phyloP scores from a whole-genome alignment of 1,140 invertebrate species.

The Vanessa tameamea region DNA sequence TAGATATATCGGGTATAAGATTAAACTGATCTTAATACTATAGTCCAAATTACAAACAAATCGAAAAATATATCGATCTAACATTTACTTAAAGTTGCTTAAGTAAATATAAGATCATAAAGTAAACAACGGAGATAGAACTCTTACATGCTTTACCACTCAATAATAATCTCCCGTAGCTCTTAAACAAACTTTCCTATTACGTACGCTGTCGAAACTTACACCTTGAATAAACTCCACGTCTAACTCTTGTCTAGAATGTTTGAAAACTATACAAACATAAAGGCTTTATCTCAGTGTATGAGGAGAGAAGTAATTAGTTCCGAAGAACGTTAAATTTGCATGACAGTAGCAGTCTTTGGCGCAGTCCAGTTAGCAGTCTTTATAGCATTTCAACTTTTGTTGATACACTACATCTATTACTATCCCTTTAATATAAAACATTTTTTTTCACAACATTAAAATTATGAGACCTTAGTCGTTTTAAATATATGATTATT shows the following conservation, averaged over 20 bases:
- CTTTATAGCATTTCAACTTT: slow-evolving; percentile 9
- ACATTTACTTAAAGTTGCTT: neutral
- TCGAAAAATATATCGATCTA: too few relatives aligned
- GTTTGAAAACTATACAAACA: slow-evolving; percentile 66
- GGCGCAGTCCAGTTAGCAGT: neutral
- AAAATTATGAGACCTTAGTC: too few relatives aligned
- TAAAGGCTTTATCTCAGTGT: slow-evolving; percentile 58
- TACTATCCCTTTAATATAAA: neutral
- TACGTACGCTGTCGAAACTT: slow-evolving; percentile 57
- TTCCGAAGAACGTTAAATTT: slow-evolving; percentile 63
- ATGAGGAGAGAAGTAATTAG: slow-evolving; percentile 59
- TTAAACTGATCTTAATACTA: too few relatives aligned
- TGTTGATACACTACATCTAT: neutral
- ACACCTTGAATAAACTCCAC: slow-evolving; percentile 61
- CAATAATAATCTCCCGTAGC: slow-evolving; percentile 60
- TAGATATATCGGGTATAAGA: too few relatives aligned
- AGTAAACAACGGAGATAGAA: slow-evolving; percentile 14
- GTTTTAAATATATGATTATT: too few relatives aligned
- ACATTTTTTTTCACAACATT: too few relatives aligned
- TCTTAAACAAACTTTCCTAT: slow-evolving; percentile 62
- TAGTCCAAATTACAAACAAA: neutral
- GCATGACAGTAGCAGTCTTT: slow-evolving; percentile 54
- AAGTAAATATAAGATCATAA: neutral
- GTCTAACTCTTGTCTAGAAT: slow-evolving; percentile 63
- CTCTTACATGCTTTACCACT: slow-evolving; percentile 43